These are phyloP conservation scores for Gymnobelideus leadbeateri DNA, from an alignment of 2,113 vertebrate species.

Conservation along the genomic window DNA sequence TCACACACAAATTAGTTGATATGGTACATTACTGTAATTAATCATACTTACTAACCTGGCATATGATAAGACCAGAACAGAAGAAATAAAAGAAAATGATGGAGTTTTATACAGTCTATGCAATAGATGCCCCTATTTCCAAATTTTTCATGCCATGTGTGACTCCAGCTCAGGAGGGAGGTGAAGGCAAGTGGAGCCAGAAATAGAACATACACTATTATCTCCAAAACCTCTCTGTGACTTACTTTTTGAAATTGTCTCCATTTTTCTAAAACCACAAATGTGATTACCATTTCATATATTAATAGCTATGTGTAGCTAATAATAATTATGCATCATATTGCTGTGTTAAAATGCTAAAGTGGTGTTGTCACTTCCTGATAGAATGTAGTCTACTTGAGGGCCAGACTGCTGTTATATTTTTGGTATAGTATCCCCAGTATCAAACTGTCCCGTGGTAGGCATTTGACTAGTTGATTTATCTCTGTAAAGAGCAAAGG, in stretches of 20 bases:
- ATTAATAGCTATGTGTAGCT: conserved; percentile 5
- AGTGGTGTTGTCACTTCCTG: not conserved
- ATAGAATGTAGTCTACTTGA: not conserved
- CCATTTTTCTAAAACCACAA: not conserved
- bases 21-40: conserved; percentile 27
- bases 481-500: not conserved
- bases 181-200: not conserved
- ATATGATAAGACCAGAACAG: conserved; percentile 14
- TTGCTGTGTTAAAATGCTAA: not conserved
- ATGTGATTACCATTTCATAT: not conserved
- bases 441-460: not conserved
- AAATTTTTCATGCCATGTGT: not conserved
- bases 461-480: not conserved
- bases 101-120: not conserved
- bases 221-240: not conserved
- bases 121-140: not conserved
- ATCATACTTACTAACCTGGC: conserved; percentile 13
- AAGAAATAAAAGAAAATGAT: conserved; percentile 32
- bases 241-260: not conserved
- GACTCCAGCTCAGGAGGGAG: not conserved
- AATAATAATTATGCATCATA: not conserved
- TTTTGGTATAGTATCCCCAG: not conserved
- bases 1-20: conserved; percentile 19
- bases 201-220: not conserved
- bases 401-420: not conserved